These are phyloP conservation scores for Cyanistes caeruleus DNA, from an alignment of 2,113 vertebrate genomes.

Conservation along the genomic window DNA sequence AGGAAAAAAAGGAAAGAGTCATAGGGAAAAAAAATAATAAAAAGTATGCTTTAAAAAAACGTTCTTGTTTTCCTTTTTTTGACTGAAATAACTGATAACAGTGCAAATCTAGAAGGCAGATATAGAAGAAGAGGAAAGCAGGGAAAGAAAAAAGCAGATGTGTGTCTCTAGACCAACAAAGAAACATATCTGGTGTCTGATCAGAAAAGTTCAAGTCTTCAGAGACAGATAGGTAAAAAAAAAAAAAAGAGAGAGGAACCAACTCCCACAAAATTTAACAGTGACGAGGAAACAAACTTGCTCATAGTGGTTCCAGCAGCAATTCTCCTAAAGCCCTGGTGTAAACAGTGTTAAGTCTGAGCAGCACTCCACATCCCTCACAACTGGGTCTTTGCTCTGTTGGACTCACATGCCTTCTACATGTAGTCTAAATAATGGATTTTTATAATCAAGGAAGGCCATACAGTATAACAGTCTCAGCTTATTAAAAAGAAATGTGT, in stretches of 20 bases:
- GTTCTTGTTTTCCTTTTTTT: background rate
- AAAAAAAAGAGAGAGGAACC: background rate
- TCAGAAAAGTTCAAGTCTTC: background rate
- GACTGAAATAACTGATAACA: background rate
- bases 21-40: accelerated
- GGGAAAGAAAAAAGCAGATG: background rate
- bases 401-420: background rate
- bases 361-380: background rate
- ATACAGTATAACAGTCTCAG: background rate
- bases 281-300: background rate
- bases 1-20: background rate
- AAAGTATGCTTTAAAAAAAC: background rate
- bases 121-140: background rate
- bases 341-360: background rate
- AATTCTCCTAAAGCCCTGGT: background rate
- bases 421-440: background rate
- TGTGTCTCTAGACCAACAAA: background rate
- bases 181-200: background rate
- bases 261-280: accelerated
- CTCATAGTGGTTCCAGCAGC: background rate
- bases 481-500: background rate
- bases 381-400: background rate
- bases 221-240: background rate
- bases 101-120: background rate
- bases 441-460: background rate